These are phyloP conservation scores for Silvanus unidentatus DNA, from an alignment of 2,888 invertebrate species.

Conservation along the genomic window DNA sequence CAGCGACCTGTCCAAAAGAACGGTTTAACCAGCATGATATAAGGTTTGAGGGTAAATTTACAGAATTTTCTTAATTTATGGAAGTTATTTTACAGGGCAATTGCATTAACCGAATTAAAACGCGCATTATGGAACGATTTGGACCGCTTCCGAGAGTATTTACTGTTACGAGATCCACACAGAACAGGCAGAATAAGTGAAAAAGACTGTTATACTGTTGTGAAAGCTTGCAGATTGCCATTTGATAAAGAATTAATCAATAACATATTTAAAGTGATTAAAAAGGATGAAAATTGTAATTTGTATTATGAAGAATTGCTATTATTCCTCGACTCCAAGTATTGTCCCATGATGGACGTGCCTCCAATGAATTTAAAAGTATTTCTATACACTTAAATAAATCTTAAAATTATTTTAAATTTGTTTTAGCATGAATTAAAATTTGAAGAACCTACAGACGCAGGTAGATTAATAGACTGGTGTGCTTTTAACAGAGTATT, in stretches of 20 bases:
- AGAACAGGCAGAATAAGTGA: slow-evolving; percentile 55
- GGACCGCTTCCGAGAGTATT: slow-evolving; percentile 55
- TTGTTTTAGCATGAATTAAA: slow-evolving; percentile 48
- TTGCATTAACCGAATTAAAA: slow-evolving; percentile 67
- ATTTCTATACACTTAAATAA: slow-evolving; percentile 17
- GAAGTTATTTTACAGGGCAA: slow-evolving; percentile 57
- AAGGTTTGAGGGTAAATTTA: too few species aligned
- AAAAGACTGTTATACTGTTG: slow-evolving; percentile 56
- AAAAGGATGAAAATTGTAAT: slow-evolving; percentile 60
- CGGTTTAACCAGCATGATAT: slow-evolving; percentile 47
- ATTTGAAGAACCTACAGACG: slow-evolving; percentile 37
- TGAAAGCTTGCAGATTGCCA: slow-evolving; percentile 66
- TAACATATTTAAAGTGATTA: slow-evolving; percentile 62
- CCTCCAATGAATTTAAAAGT: slow-evolving; percentile 51
- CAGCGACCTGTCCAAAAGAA: slow-evolving; percentile 53
- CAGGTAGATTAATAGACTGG: slow-evolving; percentile 48
- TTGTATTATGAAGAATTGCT: slow-evolving; percentile 65
- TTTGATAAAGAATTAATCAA: slow-evolving; percentile 61
- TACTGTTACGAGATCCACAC: slow-evolving; percentile 53
- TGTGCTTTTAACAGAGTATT: slow-evolving; percentile 48
- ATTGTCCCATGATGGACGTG: slow-evolving; percentile 49
- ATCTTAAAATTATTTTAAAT: background rate
- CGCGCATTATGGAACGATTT: slow-evolving; percentile 68
- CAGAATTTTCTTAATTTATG: too few species aligned
- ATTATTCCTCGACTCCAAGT: slow-evolving; percentile 63